A percentile compares a stretch with the other conserved stretches of the same genome.
phyloP scores from a whole-genome alignment of 2,797 vertebrate genomes.

The Takifugu rubripes region DNA sequence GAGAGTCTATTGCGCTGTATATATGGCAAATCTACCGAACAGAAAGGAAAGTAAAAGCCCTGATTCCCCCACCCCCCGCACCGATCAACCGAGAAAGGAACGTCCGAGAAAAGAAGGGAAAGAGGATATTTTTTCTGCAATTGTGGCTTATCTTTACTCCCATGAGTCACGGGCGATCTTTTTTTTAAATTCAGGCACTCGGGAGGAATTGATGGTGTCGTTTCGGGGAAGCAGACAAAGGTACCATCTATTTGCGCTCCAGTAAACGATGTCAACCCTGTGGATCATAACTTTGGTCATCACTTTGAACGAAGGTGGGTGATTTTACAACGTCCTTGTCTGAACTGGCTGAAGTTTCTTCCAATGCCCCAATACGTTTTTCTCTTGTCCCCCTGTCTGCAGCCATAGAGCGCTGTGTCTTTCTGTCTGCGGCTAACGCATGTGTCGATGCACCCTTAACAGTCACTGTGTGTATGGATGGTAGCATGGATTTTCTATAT shows the following conservation, averaged over 20 bases:
- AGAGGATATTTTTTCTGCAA: too few species aligned
- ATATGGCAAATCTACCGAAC: too few species aligned
- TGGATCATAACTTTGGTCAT: slow-evolving; percentile 78
- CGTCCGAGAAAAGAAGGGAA: too few species aligned
- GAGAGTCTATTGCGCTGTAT: too few species aligned
- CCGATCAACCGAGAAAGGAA: too few species aligned
- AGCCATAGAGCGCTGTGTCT: slow-evolving; percentile 12
- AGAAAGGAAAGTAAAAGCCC: too few species aligned
- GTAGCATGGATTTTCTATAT: neutral
- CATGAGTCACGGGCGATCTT: slow-evolving; percentile 63
- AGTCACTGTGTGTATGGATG: neutral
- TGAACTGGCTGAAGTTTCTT: slow-evolving; percentile 46
- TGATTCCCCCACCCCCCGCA: too few species aligned
- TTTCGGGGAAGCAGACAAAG: slow-evolving; percentile 53
- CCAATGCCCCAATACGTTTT: neutral
- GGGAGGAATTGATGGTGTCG: slow-evolving; percentile 69
- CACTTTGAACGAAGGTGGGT: slow-evolving; percentile 75
- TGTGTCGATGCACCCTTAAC: slow-evolving; percentile 9
- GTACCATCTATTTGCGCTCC: slow-evolving; percentile 66
- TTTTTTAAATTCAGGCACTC: slow-evolving; percentile 46
- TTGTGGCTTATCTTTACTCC: slow-evolving; percentile 18
- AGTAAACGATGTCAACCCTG: slow-evolving; percentile 75
- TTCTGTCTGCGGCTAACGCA: slow-evolving; percentile 18
- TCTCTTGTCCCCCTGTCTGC: neutral
- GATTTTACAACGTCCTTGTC: slow-evolving; percentile 2